Conservation (phyloP, 2,888 invertebrate genomes). For the Subacronicta megacephala region DNA sequence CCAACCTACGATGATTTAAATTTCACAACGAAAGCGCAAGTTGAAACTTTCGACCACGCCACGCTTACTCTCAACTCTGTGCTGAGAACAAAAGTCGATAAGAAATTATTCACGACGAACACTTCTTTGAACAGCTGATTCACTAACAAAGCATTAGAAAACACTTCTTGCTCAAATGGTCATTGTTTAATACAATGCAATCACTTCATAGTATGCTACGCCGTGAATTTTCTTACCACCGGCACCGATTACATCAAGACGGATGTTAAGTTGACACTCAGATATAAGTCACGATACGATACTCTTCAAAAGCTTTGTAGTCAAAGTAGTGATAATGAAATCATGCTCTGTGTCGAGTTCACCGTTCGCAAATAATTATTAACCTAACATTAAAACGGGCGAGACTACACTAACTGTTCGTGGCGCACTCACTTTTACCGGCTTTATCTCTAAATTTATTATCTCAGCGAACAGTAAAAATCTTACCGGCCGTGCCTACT, state of each 20-base stretch:
- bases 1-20: constrained; percentile 42
- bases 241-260: constrained; percentile 43
- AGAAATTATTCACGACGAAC: constrained; percentile 54
- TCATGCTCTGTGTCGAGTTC: constrained; percentile 49
- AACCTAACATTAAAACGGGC: constrained; percentile 40
- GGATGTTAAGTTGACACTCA: constrained; percentile 48
- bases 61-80: constrained; percentile 36
- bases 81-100: constrained; percentile 55
- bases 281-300: constrained; percentile 54
- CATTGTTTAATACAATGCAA: constrained; percentile 60
- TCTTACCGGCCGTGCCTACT: constrained; percentile 60
- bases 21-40: constrained; percentile 65
- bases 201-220: constrained; percentile 49
- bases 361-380: constrained; percentile 49
- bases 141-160: constrained; percentile 58
- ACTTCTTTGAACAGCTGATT: constrained; percentile 56
- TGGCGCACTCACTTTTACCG: constrained; percentile 63
- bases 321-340: constrained; percentile 47
- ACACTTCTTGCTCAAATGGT: constrained; percentile 54
- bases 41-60: constrained; percentile 57
- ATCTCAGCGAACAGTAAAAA: constrained; percentile 64
- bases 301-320: constrained; percentile 55
- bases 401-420: constrained; percentile 46
- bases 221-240: constrained; percentile 54
- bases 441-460: constrained; percentile 68